Evolutionary conservation across 2,113 vertebrate species (phyloP).

Genomic region (Ranitomeya variabilis): DNA sequence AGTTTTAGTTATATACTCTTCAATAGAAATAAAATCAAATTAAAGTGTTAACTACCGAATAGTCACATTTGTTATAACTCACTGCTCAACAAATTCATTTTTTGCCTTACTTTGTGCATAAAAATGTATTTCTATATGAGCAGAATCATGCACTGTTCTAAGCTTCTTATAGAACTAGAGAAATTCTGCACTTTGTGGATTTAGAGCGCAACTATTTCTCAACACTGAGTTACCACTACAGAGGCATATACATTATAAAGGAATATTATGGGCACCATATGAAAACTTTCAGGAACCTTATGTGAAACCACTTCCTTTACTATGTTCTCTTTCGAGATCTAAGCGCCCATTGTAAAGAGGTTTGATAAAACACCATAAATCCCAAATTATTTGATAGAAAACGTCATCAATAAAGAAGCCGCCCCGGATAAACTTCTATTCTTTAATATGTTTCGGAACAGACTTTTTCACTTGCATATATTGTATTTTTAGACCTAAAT

Average conservation of each 20-base stretch:
- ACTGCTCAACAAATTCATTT: neutral
- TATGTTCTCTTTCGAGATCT: neutral
- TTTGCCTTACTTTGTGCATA: neutral
- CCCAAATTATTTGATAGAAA: neutral
- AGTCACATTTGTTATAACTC: too few relatives aligned
- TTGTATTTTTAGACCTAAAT: conserved; percentile 42
- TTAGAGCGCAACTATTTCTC: neutral
- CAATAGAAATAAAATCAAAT: neutral
- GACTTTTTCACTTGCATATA: neutral
- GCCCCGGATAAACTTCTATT: neutral
- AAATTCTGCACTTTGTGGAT: neutral
- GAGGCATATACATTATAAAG: neutral
- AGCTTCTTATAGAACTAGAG: neutral
- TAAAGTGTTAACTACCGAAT: too few relatives aligned
- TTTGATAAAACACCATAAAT: neutral
- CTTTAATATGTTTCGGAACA: neutral
- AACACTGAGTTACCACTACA: neutral
- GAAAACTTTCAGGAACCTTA: neutral
- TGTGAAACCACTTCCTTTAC: neutral
- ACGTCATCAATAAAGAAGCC: conserved; percentile 24
- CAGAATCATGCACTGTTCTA: neutral
- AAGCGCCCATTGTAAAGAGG: neutral
- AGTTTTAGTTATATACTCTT: neutral
- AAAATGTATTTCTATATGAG: neutral
- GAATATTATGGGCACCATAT: conserved; percentile 4